A percentile compares a stretch with the other conserved stretches of the same genome.
phyloP scores from a whole-genome alignment of 2,797 vertebrate genomes.

The Ctenopoma multispine region DNA sequence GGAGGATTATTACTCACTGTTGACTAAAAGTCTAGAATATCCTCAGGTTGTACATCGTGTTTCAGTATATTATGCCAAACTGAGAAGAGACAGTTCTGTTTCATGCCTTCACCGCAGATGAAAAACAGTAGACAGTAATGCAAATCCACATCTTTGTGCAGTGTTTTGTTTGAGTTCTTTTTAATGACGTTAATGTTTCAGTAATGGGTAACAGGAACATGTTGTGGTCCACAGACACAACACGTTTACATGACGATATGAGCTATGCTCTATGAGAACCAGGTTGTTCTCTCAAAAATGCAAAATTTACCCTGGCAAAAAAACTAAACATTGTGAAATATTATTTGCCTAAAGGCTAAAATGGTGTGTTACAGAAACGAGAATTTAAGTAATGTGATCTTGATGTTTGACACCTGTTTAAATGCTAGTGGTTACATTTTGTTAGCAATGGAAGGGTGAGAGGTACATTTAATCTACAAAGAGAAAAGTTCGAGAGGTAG shows the following conservation, averaged over 20 bases:
- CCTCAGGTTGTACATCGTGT: slow-evolving; percentile 10
- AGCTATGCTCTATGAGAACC: background rate
- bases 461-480: slow-evolving; percentile 4
- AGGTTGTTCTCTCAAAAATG: background rate
- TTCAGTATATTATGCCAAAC: slow-evolving; percentile 2
- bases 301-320: background rate
- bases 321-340: too few relatives aligned
- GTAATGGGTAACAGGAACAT: background rate
- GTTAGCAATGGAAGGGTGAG: slow-evolving; percentile 11
- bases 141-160: background rate
- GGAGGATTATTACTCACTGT: slow-evolving; percentile 31
- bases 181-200: background rate
- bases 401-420: slow-evolving; percentile 38
- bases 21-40: slow-evolving; percentile 12
- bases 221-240: background rate
- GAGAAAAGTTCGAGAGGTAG: slow-evolving; percentile 5
- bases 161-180: background rate
- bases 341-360: background rate
- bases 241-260: too few relatives aligned
- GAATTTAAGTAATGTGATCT: background rate
- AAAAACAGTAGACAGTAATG: slow-evolving; percentile 14
- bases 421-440: background rate
- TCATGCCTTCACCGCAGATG: slow-evolving; percentile 8
- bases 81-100: background rate
- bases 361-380: background rate